phyloP scores from a whole-genome alignment of 2,113 vertebrate species.

The Podilymbus podiceps region DNA sequence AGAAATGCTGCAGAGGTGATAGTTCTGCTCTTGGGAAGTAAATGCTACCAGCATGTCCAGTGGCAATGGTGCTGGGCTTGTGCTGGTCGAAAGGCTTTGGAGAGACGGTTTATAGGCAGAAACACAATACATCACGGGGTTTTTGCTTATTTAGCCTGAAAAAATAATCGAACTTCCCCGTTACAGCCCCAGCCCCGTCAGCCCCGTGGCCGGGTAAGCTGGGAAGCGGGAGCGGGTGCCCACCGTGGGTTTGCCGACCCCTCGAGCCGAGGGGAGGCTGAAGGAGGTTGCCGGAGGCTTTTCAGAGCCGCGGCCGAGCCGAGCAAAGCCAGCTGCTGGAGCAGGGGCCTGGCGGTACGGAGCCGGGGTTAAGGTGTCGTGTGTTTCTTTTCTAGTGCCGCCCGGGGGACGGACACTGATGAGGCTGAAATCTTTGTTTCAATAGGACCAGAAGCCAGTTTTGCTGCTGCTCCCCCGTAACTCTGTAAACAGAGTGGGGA shows the following conservation, averaged over 20 bases:
- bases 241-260: fast-evolving
- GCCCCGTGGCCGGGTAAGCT: background rate
- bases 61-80: background rate
- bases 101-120: background rate
- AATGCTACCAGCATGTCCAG: background rate
- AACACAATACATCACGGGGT: background rate
- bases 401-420: background rate
- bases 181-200: background rate
- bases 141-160: no score
- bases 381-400: no score
- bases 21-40: background rate
- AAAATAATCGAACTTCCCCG: background rate
- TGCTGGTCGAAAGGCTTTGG: background rate
- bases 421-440: no score
- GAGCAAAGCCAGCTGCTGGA: background rate
- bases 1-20: background rate
- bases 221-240: background rate
- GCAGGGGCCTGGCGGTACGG: background rate
- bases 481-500: fast-evolving
- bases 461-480: background rate
- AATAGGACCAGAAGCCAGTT: background rate
- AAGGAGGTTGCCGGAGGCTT: no score
- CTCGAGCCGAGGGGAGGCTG: fast-evolving
- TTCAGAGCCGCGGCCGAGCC: fast-evolving
- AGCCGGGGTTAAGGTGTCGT: no score